Conservation (phyloP, 1,140 invertebrate genomes). For the Ceratoteleas bidentatus region DNA sequence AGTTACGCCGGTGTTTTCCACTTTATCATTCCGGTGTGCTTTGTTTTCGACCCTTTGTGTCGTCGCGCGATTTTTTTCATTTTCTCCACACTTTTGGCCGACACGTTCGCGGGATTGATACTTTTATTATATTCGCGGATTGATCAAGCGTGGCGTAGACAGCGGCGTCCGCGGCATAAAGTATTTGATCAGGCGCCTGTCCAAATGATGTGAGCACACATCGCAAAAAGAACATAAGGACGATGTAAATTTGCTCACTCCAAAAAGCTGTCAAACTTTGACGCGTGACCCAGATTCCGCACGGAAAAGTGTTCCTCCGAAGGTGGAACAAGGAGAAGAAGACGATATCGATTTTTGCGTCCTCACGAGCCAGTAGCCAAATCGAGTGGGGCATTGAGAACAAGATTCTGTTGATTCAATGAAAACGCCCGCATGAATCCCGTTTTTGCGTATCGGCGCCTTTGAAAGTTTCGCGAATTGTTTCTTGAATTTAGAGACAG, state of each 20-base stretch:
- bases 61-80: not conserved
- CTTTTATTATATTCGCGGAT: constrained; percentile 26
- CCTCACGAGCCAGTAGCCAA: constrained; percentile 34
- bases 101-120: constrained; percentile 5
- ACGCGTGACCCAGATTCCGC: constrained; percentile 46
- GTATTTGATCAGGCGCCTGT: constrained; percentile 29
- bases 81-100: not conserved
- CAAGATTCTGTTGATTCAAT: constrained; percentile 51
- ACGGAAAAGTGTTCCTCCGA: constrained; percentile 25
- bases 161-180: constrained; percentile 14
- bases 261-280: constrained; percentile 56
- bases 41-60: constrained; percentile 1
- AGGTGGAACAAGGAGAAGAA: constrained; percentile 51
- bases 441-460: too few relatives aligned
- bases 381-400: constrained; percentile 44
- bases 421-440: constrained; percentile 11
- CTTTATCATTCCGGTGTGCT: constrained; percentile 3
- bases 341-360: constrained; percentile 55
- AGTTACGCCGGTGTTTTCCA: not conserved
- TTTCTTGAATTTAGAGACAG: too few relatives aligned
- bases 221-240: constrained; percentile 35
- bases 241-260: constrained; percentile 50
- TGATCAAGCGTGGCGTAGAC: constrained; percentile 28
- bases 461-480: too few relatives aligned
- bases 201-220: constrained; percentile 23